Base-by-base conservation (phyloP, 2,797 vertebrate species). In the Parauchenoglanis ngamensis region DNA sequence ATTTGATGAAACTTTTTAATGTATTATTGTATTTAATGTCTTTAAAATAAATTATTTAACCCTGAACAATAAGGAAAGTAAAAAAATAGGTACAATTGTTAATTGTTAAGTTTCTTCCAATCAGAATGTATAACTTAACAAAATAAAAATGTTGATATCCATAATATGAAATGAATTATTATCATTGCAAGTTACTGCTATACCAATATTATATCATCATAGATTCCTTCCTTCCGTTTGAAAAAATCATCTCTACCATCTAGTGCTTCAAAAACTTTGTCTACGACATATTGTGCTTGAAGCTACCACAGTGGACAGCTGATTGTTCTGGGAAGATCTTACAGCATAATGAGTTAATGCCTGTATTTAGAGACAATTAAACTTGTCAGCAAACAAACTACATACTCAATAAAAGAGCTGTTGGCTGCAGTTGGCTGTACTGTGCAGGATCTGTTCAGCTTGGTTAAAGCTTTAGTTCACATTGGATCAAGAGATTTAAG, bases 291-390 rank as follows among this genome's bases (percentile, higher is more conserved):
- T n/a, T 65, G 40, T 68, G 57, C 59, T 81, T 83, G 52, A 72
- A 86, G 85, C 73, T 40, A 72, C 8, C 87, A 79, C 65, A 63
- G 77, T n/a, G 70, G n/a, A 23, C 40, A n/a, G 11, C 40, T 78
- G 82, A 75, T 56, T 72, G 68, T 91, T 86, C 76, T 82, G 65
- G 28, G 59, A 85, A 54, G 57, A 72, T 46, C 54, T 76, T 67
- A 54, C 49, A 44, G 72, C 76, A 57, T 79, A 87, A 88, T 87
- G 56, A 84, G 79, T 89, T 78, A 56, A 90, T 84, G 73, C 65
- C 90, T 79, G 84, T 46, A 86, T 86, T 88, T 91, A 86, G 57
- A 85, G 86, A 63, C 23, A 81, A 85, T 90, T 91, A 87, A 86
- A 88, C 40, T 70, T 87, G 68, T 63, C 49, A 84, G 85, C 40